Conservation (phyloP, 2,113 vertebrate genomes). For the Notothenia coriiceps region DNA sequence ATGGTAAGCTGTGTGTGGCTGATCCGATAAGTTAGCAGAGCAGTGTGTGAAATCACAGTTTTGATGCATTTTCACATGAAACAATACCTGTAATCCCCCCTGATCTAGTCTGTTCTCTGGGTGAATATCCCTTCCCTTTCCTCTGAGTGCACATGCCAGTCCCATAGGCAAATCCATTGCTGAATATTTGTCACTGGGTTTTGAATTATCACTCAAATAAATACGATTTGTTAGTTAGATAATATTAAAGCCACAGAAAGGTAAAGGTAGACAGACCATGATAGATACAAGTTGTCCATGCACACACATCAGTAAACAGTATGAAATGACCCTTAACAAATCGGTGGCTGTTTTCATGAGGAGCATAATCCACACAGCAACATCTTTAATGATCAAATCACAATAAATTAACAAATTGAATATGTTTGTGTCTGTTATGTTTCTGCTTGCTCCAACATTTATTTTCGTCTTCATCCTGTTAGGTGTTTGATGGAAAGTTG, state of each 20-base stretch:
- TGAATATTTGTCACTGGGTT: constrained; percentile 11
- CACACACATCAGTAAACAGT: constrained; percentile 26
- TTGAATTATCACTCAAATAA: constrained; percentile 1
- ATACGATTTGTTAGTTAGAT: neutral
- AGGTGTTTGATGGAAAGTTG: neutral
- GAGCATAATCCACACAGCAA: constrained; percentile 27
- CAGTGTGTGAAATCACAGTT: constrained; percentile 26
- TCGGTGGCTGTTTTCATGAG: constrained; percentile 27
- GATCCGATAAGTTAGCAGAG: neutral
- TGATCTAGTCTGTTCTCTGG: constrained; percentile 8
- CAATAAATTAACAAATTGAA: neutral
- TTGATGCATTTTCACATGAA: constrained; percentile 5
- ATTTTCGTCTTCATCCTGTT: neutral
- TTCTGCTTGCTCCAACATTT: neutral
- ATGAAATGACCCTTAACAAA: constrained; percentile 43
- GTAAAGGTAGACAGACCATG: neutral
- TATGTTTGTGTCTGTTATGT: neutral
- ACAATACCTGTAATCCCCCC: constrained; percentile 35
- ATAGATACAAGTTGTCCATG: constrained; percentile 8
- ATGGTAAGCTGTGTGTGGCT: constrained; percentile 7
- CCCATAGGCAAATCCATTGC: neutral
- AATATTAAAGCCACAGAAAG: neutral
- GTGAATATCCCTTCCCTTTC: neutral
- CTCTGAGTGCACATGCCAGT: constrained; percentile 1
- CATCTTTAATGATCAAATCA: neutral